These are phyloP conservation scores for Drosophila paranaensis DNA, from an alignment of 2,888 invertebrate genomes.

Conservation along the genomic window DNA sequence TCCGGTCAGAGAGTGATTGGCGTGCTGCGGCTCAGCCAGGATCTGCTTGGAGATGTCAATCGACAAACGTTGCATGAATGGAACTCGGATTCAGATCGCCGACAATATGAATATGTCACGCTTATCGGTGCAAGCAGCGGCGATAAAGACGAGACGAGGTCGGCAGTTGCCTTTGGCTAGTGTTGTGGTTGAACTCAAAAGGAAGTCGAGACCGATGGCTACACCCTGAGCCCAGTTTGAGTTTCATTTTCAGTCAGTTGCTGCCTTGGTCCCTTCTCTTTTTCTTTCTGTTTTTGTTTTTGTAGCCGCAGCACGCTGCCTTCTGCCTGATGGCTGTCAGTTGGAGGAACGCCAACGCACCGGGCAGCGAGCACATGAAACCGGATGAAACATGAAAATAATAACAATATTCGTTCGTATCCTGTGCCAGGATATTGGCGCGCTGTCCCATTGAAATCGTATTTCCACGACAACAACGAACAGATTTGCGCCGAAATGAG, in stretches of 20 bases:
- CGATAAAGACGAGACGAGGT: neutral
- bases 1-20: conserved; percentile 82
- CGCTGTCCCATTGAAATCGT: conserved; percentile 57
- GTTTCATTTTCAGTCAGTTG: conserved; percentile 27
- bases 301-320: conserved; percentile 33
- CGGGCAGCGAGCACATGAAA: conserved; percentile 48
- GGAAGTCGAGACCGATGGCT: conserved; percentile 59
- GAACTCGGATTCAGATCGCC: conserved; percentile 67
- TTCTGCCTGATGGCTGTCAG: conserved; percentile 11
- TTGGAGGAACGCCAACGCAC: conserved; percentile 19
- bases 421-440: conserved; percentile 78
- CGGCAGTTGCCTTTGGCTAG: conserved; percentile 46
- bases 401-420: conserved; percentile 71
- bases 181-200: conserved; percentile 69
- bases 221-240: conserved; percentile 49
- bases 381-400: conserved; percentile 74
- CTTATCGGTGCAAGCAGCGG: conserved; percentile 69
- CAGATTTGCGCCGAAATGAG: conserved; percentile 67
- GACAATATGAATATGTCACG: conserved; percentile 83
- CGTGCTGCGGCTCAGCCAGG: conserved; percentile 62
- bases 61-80: conserved; percentile 52
- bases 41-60: conserved; percentile 60
- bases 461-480: conserved; percentile 46
- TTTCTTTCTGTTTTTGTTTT: conserved; percentile 37
- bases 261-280: neutral